phyloP scores from a whole-genome alignment of 2,113 vertebrate species.

The Hipposideros armiger region DNA sequence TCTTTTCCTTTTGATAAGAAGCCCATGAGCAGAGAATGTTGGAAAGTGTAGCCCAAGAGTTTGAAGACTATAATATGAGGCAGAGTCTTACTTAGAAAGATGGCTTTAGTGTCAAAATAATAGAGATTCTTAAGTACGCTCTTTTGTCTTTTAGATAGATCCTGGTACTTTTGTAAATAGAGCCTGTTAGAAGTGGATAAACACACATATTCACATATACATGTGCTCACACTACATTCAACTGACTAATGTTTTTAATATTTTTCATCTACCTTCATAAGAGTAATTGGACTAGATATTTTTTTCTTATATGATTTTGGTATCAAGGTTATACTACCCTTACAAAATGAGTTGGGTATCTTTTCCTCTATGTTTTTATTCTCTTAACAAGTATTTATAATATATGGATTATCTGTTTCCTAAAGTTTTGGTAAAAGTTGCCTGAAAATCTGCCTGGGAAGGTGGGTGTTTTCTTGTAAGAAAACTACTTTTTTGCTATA shows the following conservation, averaged over 20 bases:
- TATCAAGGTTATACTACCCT: neutral
- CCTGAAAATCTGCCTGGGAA: neutral
- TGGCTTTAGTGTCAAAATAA: neutral
- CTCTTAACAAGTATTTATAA: neutral
- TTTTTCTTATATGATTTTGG: neutral
- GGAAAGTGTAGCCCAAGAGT: neutral
- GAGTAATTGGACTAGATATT: neutral
- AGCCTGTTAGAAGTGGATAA: neutral
- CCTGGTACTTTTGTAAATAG: neutral
- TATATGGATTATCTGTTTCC: neutral
- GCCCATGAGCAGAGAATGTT: neutral
- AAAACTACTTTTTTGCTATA: neutral
- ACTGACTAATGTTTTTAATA: neutral
- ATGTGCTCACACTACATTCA: neutral
- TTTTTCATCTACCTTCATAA: neutral
- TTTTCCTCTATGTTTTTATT: neutral
- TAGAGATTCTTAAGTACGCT: neutral
- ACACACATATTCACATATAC: neutral
- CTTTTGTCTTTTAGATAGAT: neutral
- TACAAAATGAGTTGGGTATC: neutral
- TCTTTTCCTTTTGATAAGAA: conserved; percentile 45
- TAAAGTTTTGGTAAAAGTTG: neutral
- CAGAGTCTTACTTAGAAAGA: neutral
- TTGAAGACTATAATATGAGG: neutral
- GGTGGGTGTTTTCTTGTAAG: neutral